These are phyloP conservation scores for Tympanoctomys barrerae DNA, from an alignment of 2,797 vertebrate species.

Conservation along the genomic window DNA sequence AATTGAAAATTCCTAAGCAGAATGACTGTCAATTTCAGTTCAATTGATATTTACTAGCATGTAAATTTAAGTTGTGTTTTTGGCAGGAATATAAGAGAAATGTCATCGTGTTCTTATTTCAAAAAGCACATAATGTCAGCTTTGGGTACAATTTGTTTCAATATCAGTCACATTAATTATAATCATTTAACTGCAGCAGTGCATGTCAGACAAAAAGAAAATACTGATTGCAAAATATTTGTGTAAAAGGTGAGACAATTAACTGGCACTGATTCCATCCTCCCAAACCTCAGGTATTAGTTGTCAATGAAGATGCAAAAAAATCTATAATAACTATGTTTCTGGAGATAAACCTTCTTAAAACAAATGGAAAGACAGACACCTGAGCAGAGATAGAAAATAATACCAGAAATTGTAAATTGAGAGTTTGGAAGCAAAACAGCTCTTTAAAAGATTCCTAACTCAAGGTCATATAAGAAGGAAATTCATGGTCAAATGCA, in stretches of 20 bases:
- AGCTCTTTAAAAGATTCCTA: background rate
- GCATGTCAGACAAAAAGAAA: background rate
- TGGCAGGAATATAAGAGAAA: background rate
- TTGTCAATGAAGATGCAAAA: background rate
- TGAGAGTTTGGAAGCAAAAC: background rate
- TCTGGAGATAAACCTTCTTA: background rate
- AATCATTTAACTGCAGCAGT: background rate
- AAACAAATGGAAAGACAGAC: background rate
- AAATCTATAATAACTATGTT: background rate
- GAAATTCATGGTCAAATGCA: background rate
- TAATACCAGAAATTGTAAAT: background rate
- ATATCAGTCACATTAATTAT: background rate
- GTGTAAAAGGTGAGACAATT: background rate
- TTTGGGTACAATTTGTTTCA: background rate
- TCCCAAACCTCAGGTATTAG: background rate
- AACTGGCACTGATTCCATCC: background rate
- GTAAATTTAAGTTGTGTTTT: conserved; percentile 15
- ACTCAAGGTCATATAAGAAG: background rate
- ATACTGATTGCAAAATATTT: background rate
- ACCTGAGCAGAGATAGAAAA: background rate
- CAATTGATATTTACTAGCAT: background rate
- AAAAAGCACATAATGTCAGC: background rate
- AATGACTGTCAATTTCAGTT: background rate
- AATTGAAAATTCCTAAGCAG: background rate
- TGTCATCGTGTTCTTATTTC: background rate